phyloP scores from a whole-genome alignment of 2,113 vertebrate genomes.

The Phasianus colchicus region DNA sequence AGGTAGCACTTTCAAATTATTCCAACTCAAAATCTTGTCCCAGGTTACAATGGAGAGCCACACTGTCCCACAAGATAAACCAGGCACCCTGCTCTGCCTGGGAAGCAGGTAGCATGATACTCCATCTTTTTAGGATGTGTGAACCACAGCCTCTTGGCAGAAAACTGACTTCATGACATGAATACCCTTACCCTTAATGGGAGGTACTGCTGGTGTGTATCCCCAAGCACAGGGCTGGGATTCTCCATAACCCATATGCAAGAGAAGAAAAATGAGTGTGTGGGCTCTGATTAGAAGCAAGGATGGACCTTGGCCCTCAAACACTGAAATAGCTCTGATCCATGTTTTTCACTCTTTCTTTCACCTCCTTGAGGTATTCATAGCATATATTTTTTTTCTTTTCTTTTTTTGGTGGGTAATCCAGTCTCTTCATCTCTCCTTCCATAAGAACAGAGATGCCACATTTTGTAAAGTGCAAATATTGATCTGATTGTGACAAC shows the following conservation, averaged over 20 bases:
- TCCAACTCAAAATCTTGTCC: not conserved
- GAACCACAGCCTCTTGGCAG: not conserved
- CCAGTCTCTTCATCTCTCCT: not conserved
- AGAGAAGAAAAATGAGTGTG: not conserved
- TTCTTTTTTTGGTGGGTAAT: not conserved
- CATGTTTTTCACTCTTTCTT: not conserved
- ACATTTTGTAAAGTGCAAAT: not conserved
- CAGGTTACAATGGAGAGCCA: not conserved
- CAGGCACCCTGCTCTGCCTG: not conserved
- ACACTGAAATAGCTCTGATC: not conserved
- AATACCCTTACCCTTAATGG: not conserved
- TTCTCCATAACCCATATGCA: not conserved
- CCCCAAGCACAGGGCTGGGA: not conserved
- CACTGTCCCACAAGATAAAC: not conserved
- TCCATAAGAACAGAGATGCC: not conserved
- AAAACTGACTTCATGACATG: not conserved
- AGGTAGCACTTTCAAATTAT: not conserved
- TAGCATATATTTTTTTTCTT: not conserved
- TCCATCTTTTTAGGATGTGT: not conserved
- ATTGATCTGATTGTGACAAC: not conserved
- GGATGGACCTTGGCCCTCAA: not conserved
- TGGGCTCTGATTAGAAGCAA: not conserved
- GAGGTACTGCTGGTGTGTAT: not conserved
- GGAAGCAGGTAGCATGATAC: not conserved
- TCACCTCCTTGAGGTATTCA: not conserved